A percentile compares a stretch with the other conserved stretches of the same genome.
Evolutionary conservation across 1,140 invertebrate genomes (phyloP).

Genomic region (Drosophila mayri): DNA sequence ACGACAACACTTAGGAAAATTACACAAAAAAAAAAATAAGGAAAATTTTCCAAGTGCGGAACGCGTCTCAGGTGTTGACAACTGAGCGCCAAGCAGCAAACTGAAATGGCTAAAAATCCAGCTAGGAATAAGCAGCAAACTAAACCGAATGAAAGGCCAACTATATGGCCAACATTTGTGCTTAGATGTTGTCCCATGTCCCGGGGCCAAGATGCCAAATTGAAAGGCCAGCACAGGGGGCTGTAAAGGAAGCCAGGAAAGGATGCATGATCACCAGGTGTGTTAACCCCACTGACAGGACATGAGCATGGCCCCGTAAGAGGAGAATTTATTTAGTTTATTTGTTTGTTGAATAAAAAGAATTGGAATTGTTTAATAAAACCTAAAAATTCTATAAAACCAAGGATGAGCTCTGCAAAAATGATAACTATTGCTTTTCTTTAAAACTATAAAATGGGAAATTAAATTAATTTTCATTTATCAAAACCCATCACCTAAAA

Average conservation of each 20-base stretch:
- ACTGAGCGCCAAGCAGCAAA: constrained; percentile 34
- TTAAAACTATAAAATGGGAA: not conserved
- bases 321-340: not conserved
- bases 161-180: constrained; percentile 29
- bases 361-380: too few relatives aligned
- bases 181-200: constrained; percentile 43
- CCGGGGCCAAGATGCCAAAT: constrained; percentile 56
- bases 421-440: not conserved
- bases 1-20: constrained; percentile 73
- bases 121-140: not conserved
- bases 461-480: not conserved
- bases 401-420: not conserved
- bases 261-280: constrained; percentile 16
- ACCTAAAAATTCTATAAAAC: too few relatives aligned
- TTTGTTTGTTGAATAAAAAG: not conserved
- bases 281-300: constrained; percentile 7
- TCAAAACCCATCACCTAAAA: not conserved
- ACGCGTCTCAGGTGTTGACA: constrained; percentile 69
- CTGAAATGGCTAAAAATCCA: constrained; percentile 25
- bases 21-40: constrained; percentile 47
- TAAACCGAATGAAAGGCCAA: not conserved
- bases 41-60: not conserved
- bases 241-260: constrained; percentile 1
- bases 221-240: constrained; percentile 55
- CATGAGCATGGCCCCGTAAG: constrained; percentile 1